phyloP scores from a whole-genome alignment of 1,140 invertebrate species.

The Diachasma alloeum region DNA sequence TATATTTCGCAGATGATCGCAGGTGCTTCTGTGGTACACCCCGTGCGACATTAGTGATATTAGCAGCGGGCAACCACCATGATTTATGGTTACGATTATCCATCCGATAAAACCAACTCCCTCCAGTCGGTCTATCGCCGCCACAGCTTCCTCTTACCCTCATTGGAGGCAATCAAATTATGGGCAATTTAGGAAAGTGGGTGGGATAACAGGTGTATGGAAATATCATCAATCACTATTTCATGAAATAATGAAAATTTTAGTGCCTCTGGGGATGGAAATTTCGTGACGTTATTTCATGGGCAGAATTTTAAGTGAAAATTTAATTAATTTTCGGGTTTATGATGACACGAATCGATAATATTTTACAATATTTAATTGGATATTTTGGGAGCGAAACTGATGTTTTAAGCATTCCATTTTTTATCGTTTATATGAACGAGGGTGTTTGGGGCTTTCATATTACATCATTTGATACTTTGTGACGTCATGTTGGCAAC shows the following conservation, averaged over 20 bases:
- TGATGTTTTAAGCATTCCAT: too few species aligned
- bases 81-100: constrained; percentile 11
- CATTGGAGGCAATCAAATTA: background rate
- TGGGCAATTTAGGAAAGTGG: background rate
- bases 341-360: too few species aligned
- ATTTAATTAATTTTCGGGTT: background rate
- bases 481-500: too few species aligned
- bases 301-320: background rate
- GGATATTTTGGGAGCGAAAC: too few species aligned
- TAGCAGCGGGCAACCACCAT: background rate
- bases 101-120: background rate
- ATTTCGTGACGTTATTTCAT: background rate
- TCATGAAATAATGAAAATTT: background rate
- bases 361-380: too few species aligned
- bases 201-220: background rate
- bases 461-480: too few species aligned
- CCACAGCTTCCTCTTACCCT: background rate
- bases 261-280: background rate
- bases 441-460: too few species aligned
- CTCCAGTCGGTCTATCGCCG: background rate
- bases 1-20: background rate
- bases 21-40: background rate
- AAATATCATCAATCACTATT: background rate
- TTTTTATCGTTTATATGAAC: too few species aligned
- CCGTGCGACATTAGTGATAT: background rate